Evolutionary conservation across 1,140 invertebrate genomes (phyloP), one percentile per base, ranked within the genome.

Genomic region (Chironomus tepperi): DNA sequence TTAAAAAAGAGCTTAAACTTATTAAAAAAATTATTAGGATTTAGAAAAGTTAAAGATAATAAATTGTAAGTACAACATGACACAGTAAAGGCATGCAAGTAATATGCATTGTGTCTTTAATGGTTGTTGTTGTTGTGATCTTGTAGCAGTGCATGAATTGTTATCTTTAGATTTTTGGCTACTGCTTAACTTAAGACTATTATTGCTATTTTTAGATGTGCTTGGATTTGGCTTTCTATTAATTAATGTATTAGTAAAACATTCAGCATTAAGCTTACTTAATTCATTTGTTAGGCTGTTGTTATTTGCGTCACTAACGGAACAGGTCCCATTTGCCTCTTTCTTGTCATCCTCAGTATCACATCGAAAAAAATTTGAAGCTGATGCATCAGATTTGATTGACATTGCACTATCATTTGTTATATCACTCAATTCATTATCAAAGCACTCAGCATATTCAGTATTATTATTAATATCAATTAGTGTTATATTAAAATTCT

Each of bases 251-350:
- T 70, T 57, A 57, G 47, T 70, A 19, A 57, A 57, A 57, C 70
- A 77, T 75, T 76, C 76, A 75, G 73, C 72, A 24, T 73, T 73
- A 73, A 18, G 73, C 74, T 74, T 65, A 74, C 43, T 64, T 24
- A 74, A 42, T 16, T 34, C 24, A 72, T 3, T 73, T 73, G 43
- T 57, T 42, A 65, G 57, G 21, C 10, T 18, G 34, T 65, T 74
- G 10, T 73, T 73, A 42, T 73, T 73, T 15, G 6, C 64, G 16
- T 57, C 73, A 74, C 24, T 73, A 73, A 64, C 70, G 70, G 70
- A 75, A 18, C 75, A 65, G 21, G 24, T 57, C 47, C n/a, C 47
- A n/a, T 12, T n/a, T 1, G 47, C 9, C 7, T 12, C 47, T 12
- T n/a, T 57, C 19, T 70, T 70, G 65, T 7, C 65, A 19, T 19